A percentile compares a stretch with the other conserved stretches of the same genome.
phyloP scores from a whole-genome alignment of 1,140 invertebrate species.

The Sinella curviseta region DNA sequence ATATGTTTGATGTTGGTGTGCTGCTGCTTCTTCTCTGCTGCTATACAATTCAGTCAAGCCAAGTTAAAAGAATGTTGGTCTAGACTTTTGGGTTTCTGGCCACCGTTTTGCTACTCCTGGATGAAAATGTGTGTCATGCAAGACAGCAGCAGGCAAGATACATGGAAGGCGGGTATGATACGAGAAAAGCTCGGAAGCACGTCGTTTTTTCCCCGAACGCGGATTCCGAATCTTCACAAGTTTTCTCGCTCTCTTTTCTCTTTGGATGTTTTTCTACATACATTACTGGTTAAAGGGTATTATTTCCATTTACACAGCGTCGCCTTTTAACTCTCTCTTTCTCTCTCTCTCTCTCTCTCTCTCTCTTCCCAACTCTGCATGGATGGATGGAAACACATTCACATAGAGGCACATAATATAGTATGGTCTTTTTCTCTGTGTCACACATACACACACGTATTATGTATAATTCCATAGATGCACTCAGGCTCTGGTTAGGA shows the following conservation, averaged over 20 bases:
- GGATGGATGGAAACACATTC: background rate
- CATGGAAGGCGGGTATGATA: conserved; percentile 18
- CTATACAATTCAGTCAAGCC: background rate
- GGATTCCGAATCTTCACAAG: conserved; percentile 24
- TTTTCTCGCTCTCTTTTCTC: conserved; percentile 17
- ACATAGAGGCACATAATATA: too few species aligned
- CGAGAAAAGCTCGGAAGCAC: conserved; percentile 18
- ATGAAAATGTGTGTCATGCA: conserved; percentile 18
- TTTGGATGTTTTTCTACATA: conserved; percentile 1
- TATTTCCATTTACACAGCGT: conserved; percentile 12
- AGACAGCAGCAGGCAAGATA: conserved; percentile 10
- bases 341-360: background rate
- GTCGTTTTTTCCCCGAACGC: conserved; percentile 20
- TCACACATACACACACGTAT: too few species aligned
- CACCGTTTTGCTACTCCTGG: background rate
- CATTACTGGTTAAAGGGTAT: background rate
- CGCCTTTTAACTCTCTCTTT: background rate
- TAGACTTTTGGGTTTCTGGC: background rate
- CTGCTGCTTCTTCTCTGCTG: background rate
- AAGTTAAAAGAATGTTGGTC: conserved; percentile 14
- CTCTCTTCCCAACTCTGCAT: background rate
- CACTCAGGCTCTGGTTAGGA: background rate
- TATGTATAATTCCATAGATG: conserved; percentile 9
- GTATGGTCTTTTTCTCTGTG: too few species aligned
- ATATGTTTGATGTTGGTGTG: background rate